Percentiles rank a stretch among this genome's conserved stretches.
Conservation (phyloP, 2,888 invertebrate genomes). For the Rhaphigaster nebulosa region DNA sequence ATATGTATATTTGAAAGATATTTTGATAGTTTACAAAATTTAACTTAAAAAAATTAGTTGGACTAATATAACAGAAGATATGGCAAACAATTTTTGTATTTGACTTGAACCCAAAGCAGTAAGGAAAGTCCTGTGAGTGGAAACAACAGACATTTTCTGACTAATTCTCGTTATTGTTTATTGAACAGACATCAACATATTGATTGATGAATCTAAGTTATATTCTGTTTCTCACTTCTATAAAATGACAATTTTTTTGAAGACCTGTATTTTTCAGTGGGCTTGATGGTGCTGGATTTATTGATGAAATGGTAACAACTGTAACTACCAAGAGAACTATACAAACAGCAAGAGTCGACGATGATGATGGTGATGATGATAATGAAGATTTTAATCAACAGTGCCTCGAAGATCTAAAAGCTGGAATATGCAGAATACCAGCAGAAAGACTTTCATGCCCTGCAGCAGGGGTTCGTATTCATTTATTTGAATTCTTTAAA, state of each 20-base stretch:
- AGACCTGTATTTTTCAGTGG: constrained; percentile 19
- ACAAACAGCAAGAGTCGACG: constrained; percentile 8
- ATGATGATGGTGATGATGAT: constrained; percentile 55
- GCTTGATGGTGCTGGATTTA: constrained; percentile 25
- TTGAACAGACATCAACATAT: background rate
- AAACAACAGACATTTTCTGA: too few relatives aligned
- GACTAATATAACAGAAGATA: too few relatives aligned
- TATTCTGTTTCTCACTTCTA: background rate
- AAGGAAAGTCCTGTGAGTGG: too few relatives aligned
- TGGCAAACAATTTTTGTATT: too few relatives aligned
- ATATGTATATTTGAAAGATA: too few relatives aligned
- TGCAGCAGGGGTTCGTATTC: constrained; percentile 37
- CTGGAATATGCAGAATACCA: constrained; percentile 62
- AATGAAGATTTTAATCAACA: constrained; percentile 60
- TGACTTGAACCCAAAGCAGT: too few relatives aligned
- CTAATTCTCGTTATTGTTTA: too few relatives aligned
- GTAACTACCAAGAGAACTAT: constrained; percentile 46
- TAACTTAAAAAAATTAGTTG: too few relatives aligned
- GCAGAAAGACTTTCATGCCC: constrained; percentile 52
- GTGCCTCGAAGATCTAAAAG: constrained; percentile 63
- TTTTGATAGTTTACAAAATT: too few relatives aligned
- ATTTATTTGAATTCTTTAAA: background rate
- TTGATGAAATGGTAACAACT: constrained; percentile 51
- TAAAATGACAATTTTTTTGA: background rate
- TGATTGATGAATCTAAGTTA: background rate